Base-by-base conservation (phyloP, 2,797 vertebrate species). In the Phalloptychus januarius region DNA sequence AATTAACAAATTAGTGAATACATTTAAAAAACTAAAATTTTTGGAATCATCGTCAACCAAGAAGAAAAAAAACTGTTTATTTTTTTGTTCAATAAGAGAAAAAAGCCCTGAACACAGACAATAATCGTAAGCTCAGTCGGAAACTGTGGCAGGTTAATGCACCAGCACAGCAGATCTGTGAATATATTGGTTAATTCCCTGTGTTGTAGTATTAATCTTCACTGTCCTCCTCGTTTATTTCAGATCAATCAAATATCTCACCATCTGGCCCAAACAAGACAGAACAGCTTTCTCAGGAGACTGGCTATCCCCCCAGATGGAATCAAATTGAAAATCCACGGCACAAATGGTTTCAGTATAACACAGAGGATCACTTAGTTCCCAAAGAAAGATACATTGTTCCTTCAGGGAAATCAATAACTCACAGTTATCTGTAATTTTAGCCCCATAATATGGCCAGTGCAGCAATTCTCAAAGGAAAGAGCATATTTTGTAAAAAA, bases 371-470 rank as follows among this genome's bases (percentile, higher is more conserved):
- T 7, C 16, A 7, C 71, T 82, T 81, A 79, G 69, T 75, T 80
- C 18, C 74, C 52, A 38, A 58, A 71, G 67, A 81, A 77, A 31
- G 54, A 85, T 36, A 76, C 18, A 2, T 33, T 38, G 77, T 79
- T 20, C 63, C 70, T 70, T 16, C 45, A 50, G 78, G 58, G 3
- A 63, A 58, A 86, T 90, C 86, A 83, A 80, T 90, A 87, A 81
- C 50, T 18, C 56, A 77, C 74, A 61, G 80, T 78, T 80, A 80
- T 83, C 81, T 80, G 79, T 81, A 85, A 88, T 79, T 82, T 76
- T 45, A 65, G 75, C 54, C 61, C 54, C 42, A 74, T 72, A 84
- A 38, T 71, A 70, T 25, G 71, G 63, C 56, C 61, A 82, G 33
- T 78, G 44, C 25, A 81, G 77, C 78, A 83, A 86, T 85, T 84